A percentile compares a stretch with the other conserved stretches of the same genome.
These are phyloP conservation scores for Cistogaster globosa DNA, from an alignment of 2,888 invertebrate genomes.

Conservation along the genomic window DNA sequence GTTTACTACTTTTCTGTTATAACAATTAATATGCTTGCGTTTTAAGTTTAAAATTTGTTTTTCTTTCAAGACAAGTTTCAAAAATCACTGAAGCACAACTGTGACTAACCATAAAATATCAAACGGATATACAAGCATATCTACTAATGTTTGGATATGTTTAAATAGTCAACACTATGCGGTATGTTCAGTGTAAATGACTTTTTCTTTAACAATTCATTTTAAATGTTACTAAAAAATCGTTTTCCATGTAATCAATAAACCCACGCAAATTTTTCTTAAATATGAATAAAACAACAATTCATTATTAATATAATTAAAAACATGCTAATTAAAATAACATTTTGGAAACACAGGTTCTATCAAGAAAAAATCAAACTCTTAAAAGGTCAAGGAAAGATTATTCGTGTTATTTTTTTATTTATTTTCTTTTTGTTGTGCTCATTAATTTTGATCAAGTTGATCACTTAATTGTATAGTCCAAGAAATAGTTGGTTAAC, in stretches of 20 bases:
- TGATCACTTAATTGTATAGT: no score
- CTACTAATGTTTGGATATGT: not conserved
- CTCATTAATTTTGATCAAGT: no score
- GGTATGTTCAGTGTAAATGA: not conserved
- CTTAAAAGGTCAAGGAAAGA: no score
- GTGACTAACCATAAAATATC: conserved; percentile 18
- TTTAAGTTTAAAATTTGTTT: not conserved
- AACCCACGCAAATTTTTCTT: conserved; percentile 27
- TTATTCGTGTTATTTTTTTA: no score
- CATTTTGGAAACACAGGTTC: no score
- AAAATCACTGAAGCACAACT: conserved; percentile 41
- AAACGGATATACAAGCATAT: not conserved
- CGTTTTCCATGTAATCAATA: conserved; percentile 14
- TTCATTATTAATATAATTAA: not conserved
- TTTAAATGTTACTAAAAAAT: not conserved
- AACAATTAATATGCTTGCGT: not conserved
- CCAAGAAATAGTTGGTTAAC: no score
- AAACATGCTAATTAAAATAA: conserved; percentile 1
- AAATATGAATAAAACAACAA: conserved; percentile 9
- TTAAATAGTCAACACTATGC: not conserved
- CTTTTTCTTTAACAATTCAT: not conserved
- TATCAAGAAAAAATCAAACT: no score
- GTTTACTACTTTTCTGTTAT: not conserved
- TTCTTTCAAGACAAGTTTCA: conserved; percentile 42
- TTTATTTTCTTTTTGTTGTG: no score